phyloP scores from a whole-genome alignment of 2,888 invertebrate species.

The Cyclophora albipunctata region DNA sequence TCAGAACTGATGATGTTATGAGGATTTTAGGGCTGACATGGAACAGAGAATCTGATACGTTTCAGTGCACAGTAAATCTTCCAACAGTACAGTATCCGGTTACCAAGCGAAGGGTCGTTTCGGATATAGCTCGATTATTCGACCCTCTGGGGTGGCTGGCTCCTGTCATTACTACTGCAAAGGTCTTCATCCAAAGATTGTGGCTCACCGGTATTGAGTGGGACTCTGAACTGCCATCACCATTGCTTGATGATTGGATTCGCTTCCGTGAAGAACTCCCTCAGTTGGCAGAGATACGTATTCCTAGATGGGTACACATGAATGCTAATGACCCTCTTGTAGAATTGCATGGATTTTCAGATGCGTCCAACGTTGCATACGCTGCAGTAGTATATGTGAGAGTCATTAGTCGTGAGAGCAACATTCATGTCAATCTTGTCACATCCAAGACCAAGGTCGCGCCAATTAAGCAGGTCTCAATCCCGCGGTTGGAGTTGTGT shows the following conservation, averaged over 20 bases:
- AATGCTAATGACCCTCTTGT: neutral
- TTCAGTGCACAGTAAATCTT: conserved; percentile 16
- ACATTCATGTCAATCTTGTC: neutral
- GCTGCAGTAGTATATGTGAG: neutral
- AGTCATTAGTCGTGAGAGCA: neutral
- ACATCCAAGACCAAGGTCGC: conserved; percentile 11
- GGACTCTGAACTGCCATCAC: conserved; percentile 16
- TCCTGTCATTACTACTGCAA: conserved; percentile 13
- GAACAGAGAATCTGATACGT: conserved; percentile 18
- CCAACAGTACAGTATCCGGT: conserved; percentile 4
- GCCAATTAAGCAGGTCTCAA: conserved; percentile 8
- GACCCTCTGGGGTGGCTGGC: conserved; percentile 27
- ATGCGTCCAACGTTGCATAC: conserved; percentile 1
- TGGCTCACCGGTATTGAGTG: conserved; percentile 7
- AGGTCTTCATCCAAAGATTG: conserved; percentile 18
- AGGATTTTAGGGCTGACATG: conserved; percentile 27
- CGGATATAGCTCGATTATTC: conserved; percentile 18
- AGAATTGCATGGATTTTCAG: conserved; percentile 2
- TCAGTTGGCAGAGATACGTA: neutral
- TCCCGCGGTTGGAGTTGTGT: conserved; percentile 9
- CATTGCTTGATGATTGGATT: conserved; percentile 18
- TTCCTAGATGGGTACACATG: conserved; percentile 2
- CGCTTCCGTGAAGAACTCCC: conserved; percentile 9
- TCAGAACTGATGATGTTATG: conserved; percentile 15
- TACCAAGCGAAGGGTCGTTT: conserved; percentile 24